These are phyloP conservation scores for Chironomus tepperi DNA, from an alignment of 1,140 invertebrate species.

Conservation along the genomic window DNA sequence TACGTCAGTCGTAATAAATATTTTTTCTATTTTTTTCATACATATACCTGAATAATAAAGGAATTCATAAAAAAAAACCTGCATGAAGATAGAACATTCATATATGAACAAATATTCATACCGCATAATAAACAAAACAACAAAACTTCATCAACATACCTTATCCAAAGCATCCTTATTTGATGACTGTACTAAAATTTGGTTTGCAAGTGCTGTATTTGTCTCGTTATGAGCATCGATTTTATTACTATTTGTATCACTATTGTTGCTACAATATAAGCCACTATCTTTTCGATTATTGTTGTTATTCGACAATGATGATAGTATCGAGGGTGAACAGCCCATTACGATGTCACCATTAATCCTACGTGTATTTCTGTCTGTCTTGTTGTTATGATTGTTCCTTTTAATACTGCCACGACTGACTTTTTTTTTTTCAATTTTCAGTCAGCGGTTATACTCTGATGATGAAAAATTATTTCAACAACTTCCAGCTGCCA, in stretches of 20 bases:
- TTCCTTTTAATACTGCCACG: too few relatives aligned
- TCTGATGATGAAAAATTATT: background rate
- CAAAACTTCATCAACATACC: background rate
- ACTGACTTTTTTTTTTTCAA: too few relatives aligned
- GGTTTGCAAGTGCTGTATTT: background rate
- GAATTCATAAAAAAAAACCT: too few relatives aligned
- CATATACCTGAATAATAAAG: too few relatives aligned
- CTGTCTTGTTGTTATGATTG: too few relatives aligned
- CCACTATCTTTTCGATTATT: slow-evolving; percentile 11
- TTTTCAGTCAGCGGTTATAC: too few relatives aligned
- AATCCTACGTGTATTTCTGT: background rate
- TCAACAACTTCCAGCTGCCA: background rate
- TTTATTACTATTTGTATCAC: slow-evolving; percentile 19
- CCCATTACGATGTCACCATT: slow-evolving; percentile 1
- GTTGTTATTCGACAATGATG: slow-evolving; percentile 11
- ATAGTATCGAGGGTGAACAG: slow-evolving; percentile 5
- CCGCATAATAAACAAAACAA: background rate
- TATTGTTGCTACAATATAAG: slow-evolving; percentile 9
- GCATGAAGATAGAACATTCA: too few relatives aligned
- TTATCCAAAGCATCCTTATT: background rate
- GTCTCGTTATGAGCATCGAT: background rate
- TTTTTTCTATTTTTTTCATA: too few relatives aligned
- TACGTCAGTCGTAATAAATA: too few relatives aligned
- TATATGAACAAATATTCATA: too few relatives aligned
- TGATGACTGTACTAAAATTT: background rate